Evolutionary conservation across 1,140 invertebrate genomes (phyloP).

Genomic region (Prorops nasuta): DNA sequence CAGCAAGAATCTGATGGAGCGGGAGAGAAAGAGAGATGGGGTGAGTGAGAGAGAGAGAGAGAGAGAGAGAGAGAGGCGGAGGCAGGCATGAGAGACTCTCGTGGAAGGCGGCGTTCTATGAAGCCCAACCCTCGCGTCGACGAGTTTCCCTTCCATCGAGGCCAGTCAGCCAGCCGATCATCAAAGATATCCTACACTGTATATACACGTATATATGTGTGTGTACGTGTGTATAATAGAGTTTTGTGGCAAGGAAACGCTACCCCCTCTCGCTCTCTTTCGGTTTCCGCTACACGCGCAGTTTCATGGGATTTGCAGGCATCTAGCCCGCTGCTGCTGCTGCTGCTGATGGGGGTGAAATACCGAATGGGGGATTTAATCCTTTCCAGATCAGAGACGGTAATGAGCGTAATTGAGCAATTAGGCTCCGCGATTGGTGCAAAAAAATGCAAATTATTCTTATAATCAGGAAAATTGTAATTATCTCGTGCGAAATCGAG

Average conservation of each 20-base stretch:
- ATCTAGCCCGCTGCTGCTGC: background rate
- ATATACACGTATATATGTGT: background rate
- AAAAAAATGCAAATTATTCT: too few species aligned
- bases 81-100: background rate
- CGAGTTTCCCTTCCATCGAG: too few species aligned
- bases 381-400: conserved; percentile 49
- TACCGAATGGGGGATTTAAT: conserved; percentile 42
- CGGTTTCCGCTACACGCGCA: conserved; percentile 15
- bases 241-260: conserved; percentile 27
- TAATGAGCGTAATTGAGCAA: conserved; percentile 59
- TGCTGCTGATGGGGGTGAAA: background rate
- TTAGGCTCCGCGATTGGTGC: conserved; percentile 48
- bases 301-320: conserved; percentile 12
- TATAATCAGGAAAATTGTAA: too few species aligned
- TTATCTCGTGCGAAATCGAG: too few species aligned
- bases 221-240: conserved; percentile 15
- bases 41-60: background rate
- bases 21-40: conserved; percentile 9
- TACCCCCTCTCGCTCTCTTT: background rate
- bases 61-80: conserved; percentile 13
- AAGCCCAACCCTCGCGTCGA: background rate
- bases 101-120: background rate
- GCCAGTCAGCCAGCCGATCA: background rate
- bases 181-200: conserved; percentile 2
- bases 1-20: background rate